A percentile compares a stretch with the other conserved stretches of the same genome.
phyloP scores from a whole-genome alignment of 2,888 invertebrate genomes.

The Oscheius sp. region DNA sequence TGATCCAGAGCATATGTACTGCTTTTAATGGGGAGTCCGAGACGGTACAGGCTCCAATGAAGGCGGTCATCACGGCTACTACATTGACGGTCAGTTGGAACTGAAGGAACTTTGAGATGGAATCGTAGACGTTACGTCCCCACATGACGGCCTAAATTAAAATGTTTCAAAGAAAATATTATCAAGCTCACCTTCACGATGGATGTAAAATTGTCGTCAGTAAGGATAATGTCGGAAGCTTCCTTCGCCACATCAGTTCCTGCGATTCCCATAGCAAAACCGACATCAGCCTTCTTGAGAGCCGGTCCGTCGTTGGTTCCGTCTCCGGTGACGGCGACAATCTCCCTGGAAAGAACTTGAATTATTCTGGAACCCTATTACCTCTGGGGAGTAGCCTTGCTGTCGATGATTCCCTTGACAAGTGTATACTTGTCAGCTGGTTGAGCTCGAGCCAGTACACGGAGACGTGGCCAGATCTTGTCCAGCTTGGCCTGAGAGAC shows the following conservation, averaged over 20 bases:
- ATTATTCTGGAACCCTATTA: neutral
- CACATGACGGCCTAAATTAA: slow-evolving; percentile 76
- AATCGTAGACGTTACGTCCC: slow-evolving; percentile 78
- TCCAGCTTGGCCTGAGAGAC: slow-evolving; percentile 71
- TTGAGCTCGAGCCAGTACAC: slow-evolving; percentile 78
- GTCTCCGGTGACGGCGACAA: slow-evolving; percentile 78
- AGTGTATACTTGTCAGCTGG: slow-evolving; percentile 77
- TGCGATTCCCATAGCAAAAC: slow-evolving; percentile 85
- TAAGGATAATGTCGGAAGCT: slow-evolving; percentile 83
- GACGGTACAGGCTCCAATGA: slow-evolving; percentile 76
- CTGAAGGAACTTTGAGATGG: slow-evolving; percentile 77
- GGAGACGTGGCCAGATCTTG: slow-evolving; percentile 76
- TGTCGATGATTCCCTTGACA: slow-evolving; percentile 77
- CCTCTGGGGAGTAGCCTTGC: slow-evolving; percentile 72
- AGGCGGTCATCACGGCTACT: slow-evolving; percentile 77
- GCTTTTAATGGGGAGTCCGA: slow-evolving; percentile 74
- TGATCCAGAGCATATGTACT: slow-evolving; percentile 76
- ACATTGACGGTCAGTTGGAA: slow-evolving; percentile 77
- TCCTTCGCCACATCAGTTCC: slow-evolving; percentile 99
- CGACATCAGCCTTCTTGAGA: slow-evolving; percentile 78
- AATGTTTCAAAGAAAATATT: neutral
- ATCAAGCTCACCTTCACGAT: slow-evolving; percentile 75
- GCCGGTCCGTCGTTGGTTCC: slow-evolving; percentile 78
- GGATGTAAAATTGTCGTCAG: slow-evolving; percentile 77
- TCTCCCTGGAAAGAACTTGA: slow-evolving; percentile 72